Conservation (phyloP, 2,888 invertebrate species). For the Loripinus fragilis region DNA sequence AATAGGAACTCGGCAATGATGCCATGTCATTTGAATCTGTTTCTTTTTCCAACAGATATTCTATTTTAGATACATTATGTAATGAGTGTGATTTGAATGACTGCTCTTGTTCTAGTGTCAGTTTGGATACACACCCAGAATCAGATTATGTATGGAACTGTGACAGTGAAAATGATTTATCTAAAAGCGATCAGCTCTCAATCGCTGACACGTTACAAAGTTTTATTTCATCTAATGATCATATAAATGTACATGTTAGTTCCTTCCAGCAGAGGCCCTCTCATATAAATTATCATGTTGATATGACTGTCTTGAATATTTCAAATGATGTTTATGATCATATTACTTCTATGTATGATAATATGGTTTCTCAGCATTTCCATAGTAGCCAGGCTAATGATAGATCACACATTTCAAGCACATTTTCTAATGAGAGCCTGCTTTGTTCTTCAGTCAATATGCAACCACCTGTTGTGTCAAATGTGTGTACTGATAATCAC, state of each 20-base stretch:
- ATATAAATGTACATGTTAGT: background rate
- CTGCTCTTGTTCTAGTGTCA: background rate
- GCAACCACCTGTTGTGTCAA: no score
- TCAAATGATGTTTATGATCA: background rate
- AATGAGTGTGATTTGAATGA: background rate
- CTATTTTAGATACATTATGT: background rate
- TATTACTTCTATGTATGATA: background rate
- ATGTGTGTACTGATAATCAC: no score
- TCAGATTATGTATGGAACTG: no score
- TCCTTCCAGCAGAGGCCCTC: background rate
- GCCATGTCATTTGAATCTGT: background rate
- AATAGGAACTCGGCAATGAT: slow-evolving; percentile 1
- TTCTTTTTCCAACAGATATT: background rate
- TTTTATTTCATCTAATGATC: background rate
- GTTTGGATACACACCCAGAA: background rate
- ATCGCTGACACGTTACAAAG: background rate
- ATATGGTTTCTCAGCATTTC: no score
- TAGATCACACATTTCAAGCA: no score
- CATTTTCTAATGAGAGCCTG: no score
- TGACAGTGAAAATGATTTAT: background rate
- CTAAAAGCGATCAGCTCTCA: background rate
- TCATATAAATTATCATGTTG: background rate
- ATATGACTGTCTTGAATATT: background rate
- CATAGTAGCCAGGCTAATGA: background rate
- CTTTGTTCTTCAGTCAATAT: no score